Percentiles rank a stretch among this genome's conserved stretches.
phyloP scores from a whole-genome alignment of 35 echinoderm and acorn worm genomes.

The Ophioderma brevispina region DNA sequence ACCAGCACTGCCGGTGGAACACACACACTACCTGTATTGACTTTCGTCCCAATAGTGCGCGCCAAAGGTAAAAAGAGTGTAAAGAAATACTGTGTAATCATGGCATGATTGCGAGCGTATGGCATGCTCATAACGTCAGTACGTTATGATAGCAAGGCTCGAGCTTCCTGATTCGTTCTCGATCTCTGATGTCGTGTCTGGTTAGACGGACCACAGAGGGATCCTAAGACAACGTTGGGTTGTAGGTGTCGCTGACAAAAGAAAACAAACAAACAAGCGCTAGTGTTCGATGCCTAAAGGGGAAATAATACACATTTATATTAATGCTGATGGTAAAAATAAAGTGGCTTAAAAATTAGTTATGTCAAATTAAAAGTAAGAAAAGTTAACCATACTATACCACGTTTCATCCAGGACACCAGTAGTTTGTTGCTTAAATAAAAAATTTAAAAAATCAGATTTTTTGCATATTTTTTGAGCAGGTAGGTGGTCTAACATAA shows the following conservation, averaged over 20 bases:
- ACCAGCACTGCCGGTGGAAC: background rate
- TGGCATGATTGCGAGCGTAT: background rate
- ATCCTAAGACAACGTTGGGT: background rate
- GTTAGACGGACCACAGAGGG: background rate
- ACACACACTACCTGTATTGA: background rate
- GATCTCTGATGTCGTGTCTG: slow-evolving; percentile 5
- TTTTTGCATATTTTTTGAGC: too few species aligned
- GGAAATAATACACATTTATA: background rate
- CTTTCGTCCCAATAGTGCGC: background rate
- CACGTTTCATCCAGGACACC: too few species aligned
- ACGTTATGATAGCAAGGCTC: background rate
- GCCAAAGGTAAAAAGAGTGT: background rate
- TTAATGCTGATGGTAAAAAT: background rate
- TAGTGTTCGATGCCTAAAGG: background rate
- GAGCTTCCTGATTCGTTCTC: background rate
- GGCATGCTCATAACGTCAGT: background rate
- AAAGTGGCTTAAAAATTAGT: too few species aligned
- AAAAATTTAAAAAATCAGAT: too few species aligned
- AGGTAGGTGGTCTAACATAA: too few species aligned
- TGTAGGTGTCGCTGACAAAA: slow-evolving; percentile 3
- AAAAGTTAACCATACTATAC: too few species aligned
- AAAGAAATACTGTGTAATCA: background rate
- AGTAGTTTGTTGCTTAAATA: too few species aligned
- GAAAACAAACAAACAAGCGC: background rate
- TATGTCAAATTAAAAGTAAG: too few species aligned